These are phyloP conservation scores for Petrolisthes cinctipes DNA, from an alignment of 2,888 invertebrate genomes.

Conservation along the genomic window DNA sequence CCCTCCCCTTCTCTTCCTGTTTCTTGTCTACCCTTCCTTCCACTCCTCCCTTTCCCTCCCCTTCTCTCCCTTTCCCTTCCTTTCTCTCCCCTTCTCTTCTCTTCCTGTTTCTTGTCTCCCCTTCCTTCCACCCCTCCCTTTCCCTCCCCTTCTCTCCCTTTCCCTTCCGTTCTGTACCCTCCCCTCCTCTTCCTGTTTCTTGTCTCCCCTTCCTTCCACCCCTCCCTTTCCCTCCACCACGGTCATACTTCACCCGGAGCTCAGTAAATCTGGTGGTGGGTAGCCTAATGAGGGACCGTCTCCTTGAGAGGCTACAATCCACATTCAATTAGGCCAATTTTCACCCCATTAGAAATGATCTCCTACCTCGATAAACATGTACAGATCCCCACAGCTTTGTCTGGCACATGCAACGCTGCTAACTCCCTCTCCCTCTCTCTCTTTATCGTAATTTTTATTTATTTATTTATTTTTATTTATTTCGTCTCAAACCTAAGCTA, in stretches of 20 bases:
- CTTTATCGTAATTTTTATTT: not conserved
- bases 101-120: not conserved
- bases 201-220: not conserved
- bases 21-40: not conserved
- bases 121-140: not conserved
- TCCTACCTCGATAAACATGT: slow-evolving; percentile 35
- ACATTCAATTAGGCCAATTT: slow-evolving; percentile 43
- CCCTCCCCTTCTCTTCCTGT: not conserved
- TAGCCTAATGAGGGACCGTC: not conserved
- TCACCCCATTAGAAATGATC: slow-evolving; percentile 48
- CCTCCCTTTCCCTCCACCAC: not conserved
- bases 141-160: not conserved
- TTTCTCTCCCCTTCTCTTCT: not conserved
- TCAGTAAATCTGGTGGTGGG: not conserved
- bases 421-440: not conserved
- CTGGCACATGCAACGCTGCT: not conserved
- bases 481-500: not conserved
- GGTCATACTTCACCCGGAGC: not conserved
- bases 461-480: not conserved
- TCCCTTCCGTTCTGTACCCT: not conserved
- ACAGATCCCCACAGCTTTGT: not conserved
- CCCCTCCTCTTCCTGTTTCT: not conserved
- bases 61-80: not conserved
- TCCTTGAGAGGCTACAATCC: slow-evolving; percentile 31
- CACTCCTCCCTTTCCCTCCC: no score